Percentiles rank a stretch among this genome's conserved stretches.
phyloP scores from a whole-genome alignment of 2,797 vertebrate species.

The Cossypha polioptera region DNA sequence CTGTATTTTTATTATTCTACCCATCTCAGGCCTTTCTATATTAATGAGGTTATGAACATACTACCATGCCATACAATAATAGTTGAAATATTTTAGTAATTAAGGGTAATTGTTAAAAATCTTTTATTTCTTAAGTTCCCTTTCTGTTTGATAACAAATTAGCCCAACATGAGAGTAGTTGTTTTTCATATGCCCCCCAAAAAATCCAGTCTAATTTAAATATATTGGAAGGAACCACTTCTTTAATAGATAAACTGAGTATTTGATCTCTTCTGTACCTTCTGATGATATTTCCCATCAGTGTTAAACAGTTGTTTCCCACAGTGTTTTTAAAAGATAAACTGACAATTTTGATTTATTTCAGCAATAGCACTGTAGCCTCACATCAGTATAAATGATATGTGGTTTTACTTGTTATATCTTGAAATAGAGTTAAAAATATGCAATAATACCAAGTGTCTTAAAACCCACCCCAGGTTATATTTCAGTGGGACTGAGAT shows the following conservation, averaged over 20 bases:
- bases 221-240: background rate
- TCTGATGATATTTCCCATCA: background rate
- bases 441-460: background rate
- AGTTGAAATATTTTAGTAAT: background rate
- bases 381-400: background rate
- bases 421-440: background rate
- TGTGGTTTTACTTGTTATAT: fast-evolving
- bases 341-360: background rate
- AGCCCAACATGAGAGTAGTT: background rate
- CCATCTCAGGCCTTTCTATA: background rate
- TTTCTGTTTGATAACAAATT: background rate
- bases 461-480: background rate
- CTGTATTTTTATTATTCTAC: background rate
- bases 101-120: background rate
- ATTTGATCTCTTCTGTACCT: background rate
- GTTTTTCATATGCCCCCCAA: background rate
- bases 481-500: background rate
- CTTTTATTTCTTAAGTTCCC: background rate
- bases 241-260: background rate
- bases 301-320: background rate
- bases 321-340: background rate
- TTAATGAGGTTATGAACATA: background rate
- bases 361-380: background rate
- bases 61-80: background rate
- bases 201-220: background rate